phyloP scores from a whole-genome alignment of 2,888 invertebrate genomes.

The Microctonus aethiopoides region DNA sequence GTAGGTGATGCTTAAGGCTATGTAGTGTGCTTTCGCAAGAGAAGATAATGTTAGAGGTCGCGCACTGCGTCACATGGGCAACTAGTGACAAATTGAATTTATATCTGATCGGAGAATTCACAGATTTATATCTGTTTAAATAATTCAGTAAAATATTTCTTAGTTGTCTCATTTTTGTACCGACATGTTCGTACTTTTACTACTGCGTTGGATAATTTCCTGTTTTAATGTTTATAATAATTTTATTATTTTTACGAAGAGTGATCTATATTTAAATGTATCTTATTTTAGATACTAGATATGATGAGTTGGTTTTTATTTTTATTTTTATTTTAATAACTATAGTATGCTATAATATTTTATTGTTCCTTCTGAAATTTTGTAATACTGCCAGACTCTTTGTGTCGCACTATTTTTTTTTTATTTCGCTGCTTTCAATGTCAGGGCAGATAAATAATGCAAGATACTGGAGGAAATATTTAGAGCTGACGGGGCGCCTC shows the following conservation, averaged over 20 bases:
- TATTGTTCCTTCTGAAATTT: background rate
- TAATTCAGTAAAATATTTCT: too few species aligned
- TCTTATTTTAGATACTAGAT: background rate
- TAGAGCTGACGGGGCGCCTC: conserved; percentile 29
- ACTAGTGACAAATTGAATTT: conserved; percentile 42
- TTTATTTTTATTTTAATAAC: conserved; percentile 1
- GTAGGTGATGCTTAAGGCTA: conserved; percentile 17
- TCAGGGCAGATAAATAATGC: conserved; percentile 44
- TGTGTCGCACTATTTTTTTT: conserved; percentile 31
- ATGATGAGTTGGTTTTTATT: background rate
- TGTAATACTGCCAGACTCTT: conserved; percentile 6
- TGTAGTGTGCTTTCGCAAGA: conserved; percentile 11
- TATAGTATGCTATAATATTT: background rate
- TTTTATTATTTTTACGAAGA: too few species aligned
- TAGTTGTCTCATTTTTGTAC: background rate
- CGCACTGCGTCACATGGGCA: conserved; percentile 16
- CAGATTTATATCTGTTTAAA: background rate
- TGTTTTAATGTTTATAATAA: too few species aligned
- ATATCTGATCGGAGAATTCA: conserved; percentile 40
- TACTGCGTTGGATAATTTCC: too few species aligned
- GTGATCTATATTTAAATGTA: background rate
- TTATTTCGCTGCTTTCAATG: conserved; percentile 38
- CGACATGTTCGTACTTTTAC: background rate
- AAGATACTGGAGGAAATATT: conserved; percentile 39
- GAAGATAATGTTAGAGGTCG: conserved; percentile 29